Evolutionary conservation across 2,888 invertebrate species (phyloP), one percentile per base, ranked within the genome.

Genomic region (Rhagium mordax): DNA sequence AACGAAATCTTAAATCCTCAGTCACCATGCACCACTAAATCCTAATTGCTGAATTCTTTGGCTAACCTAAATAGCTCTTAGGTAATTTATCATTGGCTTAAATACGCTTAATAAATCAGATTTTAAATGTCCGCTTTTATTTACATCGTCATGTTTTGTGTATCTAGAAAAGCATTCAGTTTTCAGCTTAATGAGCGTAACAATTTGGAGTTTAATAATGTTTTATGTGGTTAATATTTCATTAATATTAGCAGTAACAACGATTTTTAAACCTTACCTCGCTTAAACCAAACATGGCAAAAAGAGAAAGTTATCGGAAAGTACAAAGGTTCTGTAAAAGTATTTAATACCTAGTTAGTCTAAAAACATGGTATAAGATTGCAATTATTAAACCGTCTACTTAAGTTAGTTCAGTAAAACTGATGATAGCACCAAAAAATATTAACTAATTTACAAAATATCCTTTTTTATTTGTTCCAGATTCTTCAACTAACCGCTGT

Each of bases 401-500:
- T n/a, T n/a, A n/a, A n/a, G n/a, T n/a, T n/a, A n/a, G n/a, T n/a
- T n/a, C n/a, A n/a, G n/a, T n/a, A n/a, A n/a, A n/a, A n/a, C n/a
- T n/a, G n/a, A n/a, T n/a, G n/a, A n/a, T n/a, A n/a, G n/a, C n/a
- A n/a, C n/a, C n/a, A n/a, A n/a, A n/a, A n/a, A n/a, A n/a, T n/a
- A n/a, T n/a, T n/a, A n/a, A n/a, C n/a, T n/a, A n/a, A n/a, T n/a
- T n/a, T n/a, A n/a, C n/a, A n/a, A n/a, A n/a, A n/a, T n/a, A 16
- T 51, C 7, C 13, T n/a, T 16, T 15, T 59, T 13, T 18, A 16
- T 70, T 61, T 60, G 10, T 88, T 87, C 69, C 90, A 96, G 95
- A 93, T 96, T 78, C 89, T 95, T 65, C 96, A 96, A 90, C 94
- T 96, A 79, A 94, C 95, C 79, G 98, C 98, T 1, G 92, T 94